These are phyloP conservation scores for Palythoa grandis DNA, from an alignment of 92 coral and sea anemone genomes.

Conservation along the genomic window DNA sequence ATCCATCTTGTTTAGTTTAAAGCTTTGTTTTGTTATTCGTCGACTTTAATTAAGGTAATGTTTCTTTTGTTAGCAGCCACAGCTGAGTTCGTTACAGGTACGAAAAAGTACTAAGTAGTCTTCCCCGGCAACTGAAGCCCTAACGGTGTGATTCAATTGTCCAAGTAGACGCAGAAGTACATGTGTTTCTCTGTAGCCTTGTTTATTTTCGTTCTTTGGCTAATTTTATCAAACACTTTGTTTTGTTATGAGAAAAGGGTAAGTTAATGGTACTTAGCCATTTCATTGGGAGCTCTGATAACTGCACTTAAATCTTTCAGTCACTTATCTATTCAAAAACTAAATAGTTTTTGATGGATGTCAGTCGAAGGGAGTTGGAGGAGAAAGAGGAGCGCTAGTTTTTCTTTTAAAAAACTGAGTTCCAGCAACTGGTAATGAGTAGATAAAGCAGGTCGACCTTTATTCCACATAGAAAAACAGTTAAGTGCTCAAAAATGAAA, in stretches of 20 bases:
- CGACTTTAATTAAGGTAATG: background rate
- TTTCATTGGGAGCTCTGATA: background rate
- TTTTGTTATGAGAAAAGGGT: background rate
- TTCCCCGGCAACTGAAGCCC: background rate
- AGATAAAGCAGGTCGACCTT: no score
- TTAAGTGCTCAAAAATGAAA: no score
- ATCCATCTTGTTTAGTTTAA: background rate
- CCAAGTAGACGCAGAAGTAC: background rate
- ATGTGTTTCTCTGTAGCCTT: slow-evolving; percentile 12
- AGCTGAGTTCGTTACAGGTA: background rate
- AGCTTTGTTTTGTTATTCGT: background rate
- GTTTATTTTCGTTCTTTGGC: slow-evolving; percentile 23
- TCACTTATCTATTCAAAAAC: background rate
- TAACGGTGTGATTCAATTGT: background rate
- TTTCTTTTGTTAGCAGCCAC: background rate
- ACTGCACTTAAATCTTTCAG: background rate
- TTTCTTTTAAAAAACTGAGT: no score
- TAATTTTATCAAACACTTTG: slow-evolving; percentile 9
- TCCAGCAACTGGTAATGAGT: no score
- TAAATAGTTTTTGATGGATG: no score
- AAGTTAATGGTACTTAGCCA: background rate
- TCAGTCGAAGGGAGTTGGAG: no score
- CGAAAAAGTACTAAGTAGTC: slow-evolving; percentile 8
- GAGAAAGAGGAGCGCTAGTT: no score
- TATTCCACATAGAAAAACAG: no score